Evolutionary conservation across 1,140 invertebrate species (phyloP).

Genomic region (Ruditapes philippinarum): DNA sequence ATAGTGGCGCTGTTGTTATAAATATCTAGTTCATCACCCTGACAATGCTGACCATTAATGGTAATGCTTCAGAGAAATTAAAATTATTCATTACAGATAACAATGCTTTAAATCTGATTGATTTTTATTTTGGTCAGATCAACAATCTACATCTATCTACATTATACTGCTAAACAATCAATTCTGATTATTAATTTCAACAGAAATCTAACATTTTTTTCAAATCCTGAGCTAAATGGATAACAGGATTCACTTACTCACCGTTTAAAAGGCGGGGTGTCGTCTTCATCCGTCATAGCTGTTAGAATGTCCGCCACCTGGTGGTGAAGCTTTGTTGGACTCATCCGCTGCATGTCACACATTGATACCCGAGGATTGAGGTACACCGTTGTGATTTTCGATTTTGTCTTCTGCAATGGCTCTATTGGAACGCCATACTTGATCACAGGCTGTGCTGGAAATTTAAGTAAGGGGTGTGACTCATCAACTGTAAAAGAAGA

Average conservation of each 20-base stretch:
- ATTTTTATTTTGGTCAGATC: background rate
- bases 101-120: too few species aligned
- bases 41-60: too few species aligned
- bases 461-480: slow-evolving; percentile 51
- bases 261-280: slow-evolving; percentile 40
- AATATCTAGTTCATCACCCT: too few species aligned
- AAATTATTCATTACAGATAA: too few species aligned
- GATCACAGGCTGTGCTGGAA: slow-evolving; percentile 14
- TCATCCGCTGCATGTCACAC: slow-evolving; percentile 56
- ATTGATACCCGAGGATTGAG: slow-evolving; percentile 29
- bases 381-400: slow-evolving; percentile 48
- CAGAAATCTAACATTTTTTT: background rate
- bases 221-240: too few species aligned
- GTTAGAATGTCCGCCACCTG: slow-evolving; percentile 46
- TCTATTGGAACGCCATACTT: slow-evolving; percentile 36
- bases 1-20: too few species aligned
- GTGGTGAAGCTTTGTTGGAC: slow-evolving; percentile 41
- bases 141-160: too few species aligned
- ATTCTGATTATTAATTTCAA: too few species aligned
- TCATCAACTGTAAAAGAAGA: slow-evolving; percentile 51
- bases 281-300: slow-evolving; percentile 39
- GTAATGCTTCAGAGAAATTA: too few species aligned
- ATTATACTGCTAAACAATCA: too few species aligned
- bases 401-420: slow-evolving; percentile 17
- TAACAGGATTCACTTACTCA: slow-evolving; percentile 11